A percentile compares a stretch with the other conserved stretches of the same genome.
These are phyloP conservation scores for Thecophora atra DNA, from an alignment of 2,888 invertebrate species.

Conservation along the genomic window DNA sequence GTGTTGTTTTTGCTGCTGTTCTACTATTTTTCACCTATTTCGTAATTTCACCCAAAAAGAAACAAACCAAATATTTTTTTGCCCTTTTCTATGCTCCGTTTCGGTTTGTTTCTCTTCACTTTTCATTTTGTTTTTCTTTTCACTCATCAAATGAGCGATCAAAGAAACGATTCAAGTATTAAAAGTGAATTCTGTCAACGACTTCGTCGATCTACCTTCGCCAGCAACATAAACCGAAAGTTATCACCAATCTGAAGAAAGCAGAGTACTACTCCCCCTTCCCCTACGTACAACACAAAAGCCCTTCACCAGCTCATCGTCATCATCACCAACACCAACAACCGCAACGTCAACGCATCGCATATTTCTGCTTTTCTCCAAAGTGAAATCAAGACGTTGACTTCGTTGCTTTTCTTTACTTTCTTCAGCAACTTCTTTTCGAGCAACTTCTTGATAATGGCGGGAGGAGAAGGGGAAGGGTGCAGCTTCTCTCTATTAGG, in stretches of 20 bases:
- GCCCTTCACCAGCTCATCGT: too few species aligned
- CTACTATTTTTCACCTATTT: neutral
- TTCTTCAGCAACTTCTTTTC: too few species aligned
- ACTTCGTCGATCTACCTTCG: too few species aligned
- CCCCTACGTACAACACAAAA: too few species aligned
- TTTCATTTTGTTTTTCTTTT: neutral
- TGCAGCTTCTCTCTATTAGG: constrained; percentile 65
- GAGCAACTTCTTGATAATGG: constrained; percentile 5
- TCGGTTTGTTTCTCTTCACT: neutral
- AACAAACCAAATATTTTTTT: neutral
- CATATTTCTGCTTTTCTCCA: constrained; percentile 1
- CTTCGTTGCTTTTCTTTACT: neutral
- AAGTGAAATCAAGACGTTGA: constrained; percentile 8
- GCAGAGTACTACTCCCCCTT: too few species aligned
- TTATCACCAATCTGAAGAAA: too few species aligned
- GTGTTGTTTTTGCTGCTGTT: constrained; percentile 10
- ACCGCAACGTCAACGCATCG: neutral
- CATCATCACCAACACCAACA: neutral
- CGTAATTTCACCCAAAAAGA: too few species aligned
- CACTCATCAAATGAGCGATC: too few species aligned
- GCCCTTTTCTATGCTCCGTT: neutral
- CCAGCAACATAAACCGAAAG: too few species aligned
- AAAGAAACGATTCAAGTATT: too few species aligned
- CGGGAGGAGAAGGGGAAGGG: neutral
- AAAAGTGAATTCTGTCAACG: too few species aligned